Base-by-base conservation (phyloP, 2,797 vertebrate species). In the Falco berigora region DNA sequence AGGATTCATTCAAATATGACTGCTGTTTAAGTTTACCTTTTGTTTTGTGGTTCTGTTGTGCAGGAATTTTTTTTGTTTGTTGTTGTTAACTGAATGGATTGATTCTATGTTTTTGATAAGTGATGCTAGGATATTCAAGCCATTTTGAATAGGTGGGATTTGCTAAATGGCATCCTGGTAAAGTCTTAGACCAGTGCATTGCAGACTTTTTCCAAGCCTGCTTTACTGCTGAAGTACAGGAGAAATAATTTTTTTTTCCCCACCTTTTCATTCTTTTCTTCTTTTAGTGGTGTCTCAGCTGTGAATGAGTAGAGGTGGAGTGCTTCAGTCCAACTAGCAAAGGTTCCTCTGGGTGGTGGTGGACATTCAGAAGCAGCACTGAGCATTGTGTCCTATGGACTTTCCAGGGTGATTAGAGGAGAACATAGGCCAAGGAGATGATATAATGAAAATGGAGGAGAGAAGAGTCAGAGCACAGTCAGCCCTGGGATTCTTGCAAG, bases 241-340 rank as follows among this genome's bases (percentile, higher is more conserved):
- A 46, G 8, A 58, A 74, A 91, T 21, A 56, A 28, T 21, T 12
- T 6, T 58, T 58, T 27, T 5, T 0, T 4, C 2, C 2, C 4
- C 2, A 28, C 10, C 8, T 50, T 59, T 68, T 86, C 50, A 40
- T 28, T 68, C 4, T 75, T 80, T 80, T 64, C 6, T 23, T 86
- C 28, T 72, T 82, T 87, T 52, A 36, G 1, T 47, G 6, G 2
- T 47, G 6, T 75, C 25, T 71, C 13, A 64, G 8, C 12, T 55
- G 17, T 58, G 28, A 59, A 68, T 53, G 7, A n/a, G 6, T 7
- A 32, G 24, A 28, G 2, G 6, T 32, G 10, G 10, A 55, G 7
- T 13, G 4, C 55, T 49, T 17, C 24, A 78, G 22, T 50, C 44
- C 14, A 52, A 36, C n/a, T 47, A 64, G 8, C 9, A 66, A 50